Evolutionary conservation across 2,888 invertebrate genomes (phyloP).

Genomic region (Rotaria magnacalcarata): DNA sequence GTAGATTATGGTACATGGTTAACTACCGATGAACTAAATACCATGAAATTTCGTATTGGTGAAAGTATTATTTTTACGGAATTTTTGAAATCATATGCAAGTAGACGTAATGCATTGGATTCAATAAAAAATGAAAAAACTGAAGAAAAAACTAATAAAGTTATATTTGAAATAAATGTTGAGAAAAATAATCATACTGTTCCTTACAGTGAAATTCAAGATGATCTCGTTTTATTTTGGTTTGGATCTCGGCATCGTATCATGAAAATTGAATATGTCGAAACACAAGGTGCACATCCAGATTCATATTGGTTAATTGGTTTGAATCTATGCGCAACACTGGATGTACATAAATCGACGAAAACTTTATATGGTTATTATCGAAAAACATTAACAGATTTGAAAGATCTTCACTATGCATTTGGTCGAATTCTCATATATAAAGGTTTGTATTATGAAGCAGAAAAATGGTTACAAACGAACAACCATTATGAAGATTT

Average conservation of each 20-base stretch:
- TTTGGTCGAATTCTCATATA: neutral
- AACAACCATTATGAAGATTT: neutral
- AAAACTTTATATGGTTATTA: neutral
- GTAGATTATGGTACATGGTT: neutral
- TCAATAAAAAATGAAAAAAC: neutral
- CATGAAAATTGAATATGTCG: neutral
- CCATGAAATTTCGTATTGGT: neutral
- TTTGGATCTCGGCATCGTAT: neutral
- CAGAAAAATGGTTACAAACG: neutral
- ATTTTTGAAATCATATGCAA: neutral
- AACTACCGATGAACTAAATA: neutral
- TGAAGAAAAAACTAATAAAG: neutral
- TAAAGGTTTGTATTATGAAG: slow-evolving; percentile 19
- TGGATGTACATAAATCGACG: neutral
- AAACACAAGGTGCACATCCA: neutral
- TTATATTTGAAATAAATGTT: slow-evolving; percentile 18
- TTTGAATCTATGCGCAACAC: neutral
- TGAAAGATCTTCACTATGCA: neutral
- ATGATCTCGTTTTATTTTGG: neutral
- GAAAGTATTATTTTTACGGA: neutral
- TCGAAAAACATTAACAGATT: neutral
- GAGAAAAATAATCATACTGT: neutral
- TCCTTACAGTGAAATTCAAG: neutral
- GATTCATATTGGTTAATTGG: slow-evolving; percentile 14
- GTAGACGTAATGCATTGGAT: neutral